phyloP scores from a whole-genome alignment of 2,888 invertebrate species.

The Machimus atricapillus region DNA sequence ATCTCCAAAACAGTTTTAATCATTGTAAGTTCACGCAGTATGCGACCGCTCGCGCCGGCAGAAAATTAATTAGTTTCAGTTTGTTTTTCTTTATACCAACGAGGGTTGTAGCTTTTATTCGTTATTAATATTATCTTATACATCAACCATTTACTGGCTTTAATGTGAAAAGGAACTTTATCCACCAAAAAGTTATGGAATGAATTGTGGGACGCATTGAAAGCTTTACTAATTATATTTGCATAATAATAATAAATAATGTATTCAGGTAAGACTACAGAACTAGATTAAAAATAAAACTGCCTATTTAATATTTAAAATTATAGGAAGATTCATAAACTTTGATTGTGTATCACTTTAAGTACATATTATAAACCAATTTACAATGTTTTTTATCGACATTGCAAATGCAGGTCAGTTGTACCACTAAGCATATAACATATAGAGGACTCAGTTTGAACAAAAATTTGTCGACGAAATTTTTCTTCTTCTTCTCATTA shows the following conservation, averaged over 20 bases:
- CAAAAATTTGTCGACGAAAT: too few relatives aligned
- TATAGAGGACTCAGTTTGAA: too few relatives aligned
- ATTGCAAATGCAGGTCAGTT: too few relatives aligned
- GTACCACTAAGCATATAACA: too few relatives aligned
- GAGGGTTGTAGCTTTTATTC: background rate
- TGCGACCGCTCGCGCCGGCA: background rate
- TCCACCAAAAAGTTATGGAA: background rate
- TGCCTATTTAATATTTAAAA: too few relatives aligned
- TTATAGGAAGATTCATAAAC: too few relatives aligned
- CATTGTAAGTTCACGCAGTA: background rate
- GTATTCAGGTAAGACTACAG: background rate
- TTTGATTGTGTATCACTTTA: background rate
- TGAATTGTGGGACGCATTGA: background rate
- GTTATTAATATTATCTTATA: background rate
- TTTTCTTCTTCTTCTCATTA: too few relatives aligned
- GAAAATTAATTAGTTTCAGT: background rate
- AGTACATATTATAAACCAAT: background rate
- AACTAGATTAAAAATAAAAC: too few relatives aligned
- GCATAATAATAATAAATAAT: too few relatives aligned
- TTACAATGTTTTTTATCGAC: too few relatives aligned
- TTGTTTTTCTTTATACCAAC: background rate
- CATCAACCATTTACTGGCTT: background rate
- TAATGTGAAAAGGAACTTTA: background rate
- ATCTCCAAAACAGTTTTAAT: too few relatives aligned
- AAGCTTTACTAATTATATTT: background rate